phyloP scores from a whole-genome alignment of 2,888 invertebrate species.

The Sarcophaga variegata region DNA sequence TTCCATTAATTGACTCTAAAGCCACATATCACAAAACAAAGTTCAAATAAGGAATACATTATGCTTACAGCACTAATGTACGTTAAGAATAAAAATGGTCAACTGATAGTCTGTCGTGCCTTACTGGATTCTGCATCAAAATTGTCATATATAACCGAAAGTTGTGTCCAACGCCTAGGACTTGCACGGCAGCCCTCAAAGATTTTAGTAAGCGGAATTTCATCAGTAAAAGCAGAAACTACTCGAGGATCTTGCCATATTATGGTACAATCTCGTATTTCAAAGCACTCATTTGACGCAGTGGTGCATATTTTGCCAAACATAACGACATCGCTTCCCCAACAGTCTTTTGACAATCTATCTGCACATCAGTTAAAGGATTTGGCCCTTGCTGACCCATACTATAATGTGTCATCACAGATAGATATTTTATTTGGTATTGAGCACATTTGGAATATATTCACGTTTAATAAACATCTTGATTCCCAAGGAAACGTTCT shows the following conservation, averaged over 20 bases:
- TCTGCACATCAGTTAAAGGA: not conserved
- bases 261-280: constrained; percentile 20
- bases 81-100: constrained; percentile 33
- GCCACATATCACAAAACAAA: not conserved
- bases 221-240: constrained; percentile 38
- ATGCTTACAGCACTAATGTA: constrained; percentile 54
- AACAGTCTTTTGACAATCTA: not conserved
- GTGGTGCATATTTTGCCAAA: no score
- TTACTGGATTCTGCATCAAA: constrained; percentile 51
- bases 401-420: constrained; percentile 24
- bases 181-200: constrained; percentile 31
- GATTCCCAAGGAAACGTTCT: constrained; percentile 28
- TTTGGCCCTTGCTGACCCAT: constrained; percentile 38
- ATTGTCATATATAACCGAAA: constrained; percentile 41
- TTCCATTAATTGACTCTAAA: not conserved
- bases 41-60: not conserved
- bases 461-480: constrained; percentile 15
- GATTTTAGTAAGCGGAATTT: constrained; percentile 33
- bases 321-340: no score
- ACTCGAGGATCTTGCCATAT: constrained; percentile 40
- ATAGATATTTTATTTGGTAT: constrained; percentile 39
- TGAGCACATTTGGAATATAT: not conserved
- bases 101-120: constrained; percentile 28
- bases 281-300: constrained; percentile 15
- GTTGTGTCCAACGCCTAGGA: constrained; percentile 33